These are phyloP conservation scores for Sycophila sp. DNA, from an alignment of 1,140 invertebrate genomes.

Conservation along the genomic window DNA sequence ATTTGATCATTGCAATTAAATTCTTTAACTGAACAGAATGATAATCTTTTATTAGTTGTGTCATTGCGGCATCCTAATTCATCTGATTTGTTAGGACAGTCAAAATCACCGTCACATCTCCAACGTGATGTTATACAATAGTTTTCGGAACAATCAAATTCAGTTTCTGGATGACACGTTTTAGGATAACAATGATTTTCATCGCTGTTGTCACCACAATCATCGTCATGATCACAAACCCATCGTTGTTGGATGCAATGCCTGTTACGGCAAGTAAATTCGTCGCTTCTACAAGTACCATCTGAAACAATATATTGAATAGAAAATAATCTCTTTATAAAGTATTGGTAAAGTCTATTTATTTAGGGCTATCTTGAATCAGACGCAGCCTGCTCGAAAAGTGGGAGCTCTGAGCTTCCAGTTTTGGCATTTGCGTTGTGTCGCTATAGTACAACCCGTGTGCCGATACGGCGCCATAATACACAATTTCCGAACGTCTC, in stretches of 20 bases:
- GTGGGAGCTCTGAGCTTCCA: too few relatives aligned
- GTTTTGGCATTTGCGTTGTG: too few relatives aligned
- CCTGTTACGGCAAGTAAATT: slow-evolving; percentile 89
- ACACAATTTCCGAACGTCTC: too few relatives aligned
- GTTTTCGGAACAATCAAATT: slow-evolving; percentile 75
- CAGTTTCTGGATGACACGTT: slow-evolving; percentile 73
- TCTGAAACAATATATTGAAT: too few relatives aligned
- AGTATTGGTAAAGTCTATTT: too few relatives aligned
- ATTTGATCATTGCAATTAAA: slow-evolving; percentile 87
- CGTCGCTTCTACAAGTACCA: slow-evolving; percentile 86
- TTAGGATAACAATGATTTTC: slow-evolving; percentile 78
- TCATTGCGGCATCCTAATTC: slow-evolving; percentile 72
- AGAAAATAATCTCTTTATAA: too few relatives aligned
- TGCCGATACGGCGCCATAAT: too few relatives aligned
- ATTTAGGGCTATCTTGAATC: too few relatives aligned
- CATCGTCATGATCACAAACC: slow-evolving; percentile 89
- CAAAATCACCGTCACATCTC: slow-evolving; percentile 87
- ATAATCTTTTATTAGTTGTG: slow-evolving; percentile 38
- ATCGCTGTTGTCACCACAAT: slow-evolving; percentile 86
- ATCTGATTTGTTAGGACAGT: slow-evolving; percentile 84
- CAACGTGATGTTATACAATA: slow-evolving; percentile 79
- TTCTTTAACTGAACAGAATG: slow-evolving; percentile 74
- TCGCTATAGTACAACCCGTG: too few relatives aligned
- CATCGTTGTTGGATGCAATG: slow-evolving; percentile 88
- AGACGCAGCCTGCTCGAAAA: too few relatives aligned